Percentiles rank a stretch among this genome's conserved stretches.
phyloP scores from a whole-genome alignment of 2,113 vertebrate species.

The Pseudopipra pipra region DNA sequence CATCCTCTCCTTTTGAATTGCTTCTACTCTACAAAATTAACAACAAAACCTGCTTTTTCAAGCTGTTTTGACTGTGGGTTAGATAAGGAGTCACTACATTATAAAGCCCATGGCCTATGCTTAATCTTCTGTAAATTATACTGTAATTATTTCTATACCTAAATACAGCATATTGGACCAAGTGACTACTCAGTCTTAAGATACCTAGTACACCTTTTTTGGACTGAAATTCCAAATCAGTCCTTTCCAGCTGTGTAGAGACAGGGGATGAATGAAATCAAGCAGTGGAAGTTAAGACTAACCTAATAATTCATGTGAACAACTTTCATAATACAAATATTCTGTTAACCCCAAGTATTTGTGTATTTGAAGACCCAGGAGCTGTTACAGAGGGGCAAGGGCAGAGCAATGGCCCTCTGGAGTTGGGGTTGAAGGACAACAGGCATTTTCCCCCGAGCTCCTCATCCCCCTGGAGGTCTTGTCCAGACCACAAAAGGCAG shows the following conservation, averaged over 20 bases:
- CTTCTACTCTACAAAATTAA: background rate
- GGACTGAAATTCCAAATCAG: background rate
- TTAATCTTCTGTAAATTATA: background rate
- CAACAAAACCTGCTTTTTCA: background rate
- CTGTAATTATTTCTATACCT: background rate
- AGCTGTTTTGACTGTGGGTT: background rate
- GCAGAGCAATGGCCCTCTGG: background rate
- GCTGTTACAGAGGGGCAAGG: background rate
- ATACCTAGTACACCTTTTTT: background rate
- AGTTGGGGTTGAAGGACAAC: fast-evolving
- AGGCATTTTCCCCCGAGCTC: background rate
- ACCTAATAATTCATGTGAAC: background rate
- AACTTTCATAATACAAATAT: background rate
- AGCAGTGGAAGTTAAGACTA: background rate
- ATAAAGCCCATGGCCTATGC: background rate
- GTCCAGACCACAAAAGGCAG: background rate
- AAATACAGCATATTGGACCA: background rate
- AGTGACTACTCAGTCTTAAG: background rate
- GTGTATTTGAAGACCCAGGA: background rate
- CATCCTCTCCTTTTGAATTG: background rate
- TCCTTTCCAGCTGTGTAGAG: background rate
- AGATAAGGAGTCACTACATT: background rate
- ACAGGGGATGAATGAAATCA: background rate
- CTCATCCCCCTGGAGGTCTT: background rate
- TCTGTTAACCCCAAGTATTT: background rate